phyloP scores from a whole-genome alignment of 2,888 invertebrate species.

The Mystacides longicornis region DNA sequence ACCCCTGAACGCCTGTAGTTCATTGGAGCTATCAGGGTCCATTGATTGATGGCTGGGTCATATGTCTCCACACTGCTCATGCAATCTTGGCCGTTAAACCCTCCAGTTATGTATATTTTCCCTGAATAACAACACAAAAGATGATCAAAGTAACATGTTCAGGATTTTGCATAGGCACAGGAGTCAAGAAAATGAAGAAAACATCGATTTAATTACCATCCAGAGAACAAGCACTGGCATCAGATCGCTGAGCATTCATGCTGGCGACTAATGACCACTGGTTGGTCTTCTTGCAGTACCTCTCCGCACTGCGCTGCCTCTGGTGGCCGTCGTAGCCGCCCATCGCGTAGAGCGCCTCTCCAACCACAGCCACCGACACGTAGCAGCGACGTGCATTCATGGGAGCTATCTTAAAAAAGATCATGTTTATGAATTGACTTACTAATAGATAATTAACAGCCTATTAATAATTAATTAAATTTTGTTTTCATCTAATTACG shows the following conservation, averaged over 20 bases:
- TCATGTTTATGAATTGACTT: background rate
- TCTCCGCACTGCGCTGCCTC: slow-evolving; percentile 79
- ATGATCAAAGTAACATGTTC: background rate
- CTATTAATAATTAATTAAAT: too few species aligned
- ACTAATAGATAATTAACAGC: background rate
- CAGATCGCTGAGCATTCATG: slow-evolving; percentile 84
- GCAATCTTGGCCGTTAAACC: slow-evolving; percentile 87
- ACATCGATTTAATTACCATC: slow-evolving; percentile 46
- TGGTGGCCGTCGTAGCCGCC: slow-evolving; percentile 84
- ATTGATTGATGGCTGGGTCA: slow-evolving; percentile 70
- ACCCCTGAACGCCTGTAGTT: slow-evolving; percentile 84
- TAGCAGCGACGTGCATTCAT: slow-evolving; percentile 87
- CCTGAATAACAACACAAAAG: slow-evolving; percentile 36
- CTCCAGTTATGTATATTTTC: slow-evolving; percentile 76
- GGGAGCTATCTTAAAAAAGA: slow-evolving; percentile 55
- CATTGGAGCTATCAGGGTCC: slow-evolving; percentile 75
- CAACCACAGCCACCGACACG: slow-evolving; percentile 73
- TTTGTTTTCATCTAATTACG: too few species aligned
- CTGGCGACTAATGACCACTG: slow-evolving; percentile 84
- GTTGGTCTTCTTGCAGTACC: slow-evolving; percentile 75
- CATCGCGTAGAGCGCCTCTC: slow-evolving; percentile 76
- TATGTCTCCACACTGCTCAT: slow-evolving; percentile 79
- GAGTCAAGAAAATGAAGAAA: background rate
- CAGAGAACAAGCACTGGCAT: slow-evolving; percentile 83
- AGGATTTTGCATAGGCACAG: background rate